Evolutionary conservation across 2,113 vertebrate genomes (phyloP).

Genomic region (Acinonyx jubatus): DNA sequence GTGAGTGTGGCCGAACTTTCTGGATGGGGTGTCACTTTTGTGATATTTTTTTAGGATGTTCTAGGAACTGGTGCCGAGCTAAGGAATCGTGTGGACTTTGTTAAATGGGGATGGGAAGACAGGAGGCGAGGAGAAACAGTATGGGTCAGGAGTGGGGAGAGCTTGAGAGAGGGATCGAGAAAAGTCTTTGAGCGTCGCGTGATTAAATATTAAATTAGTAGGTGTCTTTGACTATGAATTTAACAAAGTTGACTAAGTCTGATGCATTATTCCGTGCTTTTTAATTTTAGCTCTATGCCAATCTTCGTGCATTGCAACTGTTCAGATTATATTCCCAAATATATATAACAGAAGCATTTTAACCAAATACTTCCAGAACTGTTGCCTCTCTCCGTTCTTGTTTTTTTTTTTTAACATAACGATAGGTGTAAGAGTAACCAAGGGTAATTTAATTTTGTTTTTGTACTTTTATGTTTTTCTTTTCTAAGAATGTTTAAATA

Average conservation of each 20-base stretch:
- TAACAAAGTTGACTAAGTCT: neutral
- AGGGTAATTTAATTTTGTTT: neutral
- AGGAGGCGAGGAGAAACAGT: neutral
- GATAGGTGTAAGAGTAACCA: neutral
- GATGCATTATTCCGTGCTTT: neutral
- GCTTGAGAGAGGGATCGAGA: neutral
- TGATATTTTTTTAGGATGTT: neutral
- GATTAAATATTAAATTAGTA: neutral
- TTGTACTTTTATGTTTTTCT: neutral
- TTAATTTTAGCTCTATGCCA: neutral
- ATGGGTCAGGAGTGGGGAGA: neutral
- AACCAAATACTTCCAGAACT: neutral
- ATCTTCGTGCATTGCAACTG: neutral
- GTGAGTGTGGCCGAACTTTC: constrained; percentile 1
- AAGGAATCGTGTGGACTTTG: neutral
- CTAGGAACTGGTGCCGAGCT: neutral
- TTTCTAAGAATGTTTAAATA: neutral
- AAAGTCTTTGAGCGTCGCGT: neutral
- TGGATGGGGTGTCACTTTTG: fast-evolving
- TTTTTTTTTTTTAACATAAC: neutral
- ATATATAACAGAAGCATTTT: neutral
- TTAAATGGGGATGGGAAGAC: neutral
- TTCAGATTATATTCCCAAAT: neutral
- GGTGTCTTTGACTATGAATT: neutral
- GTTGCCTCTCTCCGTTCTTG: neutral